A percentile compares a stretch with the other conserved stretches of the same genome.
These are phyloP conservation scores for Diceros bicornis DNA, from an alignment of 2,797 vertebrate genomes.

Conservation along the genomic window DNA sequence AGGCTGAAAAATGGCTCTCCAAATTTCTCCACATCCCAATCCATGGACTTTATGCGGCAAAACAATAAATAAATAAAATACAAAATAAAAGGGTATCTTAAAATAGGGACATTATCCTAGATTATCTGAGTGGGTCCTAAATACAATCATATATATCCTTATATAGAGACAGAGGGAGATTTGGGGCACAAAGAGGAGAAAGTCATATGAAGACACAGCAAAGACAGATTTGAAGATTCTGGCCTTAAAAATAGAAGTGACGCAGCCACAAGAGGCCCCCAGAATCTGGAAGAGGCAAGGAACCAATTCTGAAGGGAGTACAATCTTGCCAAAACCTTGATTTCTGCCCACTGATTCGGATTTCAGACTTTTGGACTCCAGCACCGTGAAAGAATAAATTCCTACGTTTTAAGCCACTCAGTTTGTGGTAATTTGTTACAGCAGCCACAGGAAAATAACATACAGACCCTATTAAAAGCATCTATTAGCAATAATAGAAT, in stretches of 20 bases:
- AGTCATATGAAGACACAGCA: not conserved
- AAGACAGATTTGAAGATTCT: constrained; percentile 10
- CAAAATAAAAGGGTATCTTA: not conserved
- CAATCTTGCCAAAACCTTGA: not conserved
- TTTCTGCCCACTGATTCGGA: not conserved
- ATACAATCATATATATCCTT: not conserved
- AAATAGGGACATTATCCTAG: not conserved
- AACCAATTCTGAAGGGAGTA: not conserved
- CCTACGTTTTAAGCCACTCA: not conserved
- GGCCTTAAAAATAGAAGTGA: not conserved
- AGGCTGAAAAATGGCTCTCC: not conserved
- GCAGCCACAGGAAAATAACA: constrained; percentile 17
- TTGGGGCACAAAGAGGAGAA: not conserved
- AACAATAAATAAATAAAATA: not conserved
- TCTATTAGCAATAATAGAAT: constrained; percentile 36
- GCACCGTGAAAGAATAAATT: not conserved
- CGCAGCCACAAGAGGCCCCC: not conserved
- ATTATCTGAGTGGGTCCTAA: not conserved
- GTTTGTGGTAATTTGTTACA: constrained; percentile 29
- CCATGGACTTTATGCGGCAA: not conserved
- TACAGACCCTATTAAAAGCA: not conserved
- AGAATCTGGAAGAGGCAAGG: not conserved
- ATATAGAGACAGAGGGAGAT: not conserved
- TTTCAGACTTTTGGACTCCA: not conserved
- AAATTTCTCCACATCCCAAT: not conserved